Conservation (phyloP, 2,888 invertebrate genomes). For the Lasioglossum zephyrum region DNA sequence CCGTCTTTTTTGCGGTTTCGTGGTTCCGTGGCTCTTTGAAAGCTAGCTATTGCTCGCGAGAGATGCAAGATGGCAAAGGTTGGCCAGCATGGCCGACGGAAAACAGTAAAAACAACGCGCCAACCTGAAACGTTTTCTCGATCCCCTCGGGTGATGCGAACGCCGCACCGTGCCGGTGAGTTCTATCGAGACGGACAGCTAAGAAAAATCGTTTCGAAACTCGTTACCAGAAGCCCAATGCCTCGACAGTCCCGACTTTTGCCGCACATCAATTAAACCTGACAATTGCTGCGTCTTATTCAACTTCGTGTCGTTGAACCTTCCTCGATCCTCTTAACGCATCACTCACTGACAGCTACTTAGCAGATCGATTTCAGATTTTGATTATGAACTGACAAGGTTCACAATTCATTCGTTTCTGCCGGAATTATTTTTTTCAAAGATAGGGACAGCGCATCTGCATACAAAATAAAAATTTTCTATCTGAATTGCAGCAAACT, state of each 20-base stretch:
- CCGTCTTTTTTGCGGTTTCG: constrained; percentile 72
- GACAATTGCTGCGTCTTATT: background rate
- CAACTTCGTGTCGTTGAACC: background rate
- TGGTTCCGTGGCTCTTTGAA: constrained; percentile 63
- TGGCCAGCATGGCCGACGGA: constrained; percentile 66
- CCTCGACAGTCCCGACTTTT: background rate
- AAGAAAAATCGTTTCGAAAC: background rate
- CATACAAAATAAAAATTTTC: background rate
- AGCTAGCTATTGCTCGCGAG: constrained; percentile 61
- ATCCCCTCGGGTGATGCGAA: background rate
- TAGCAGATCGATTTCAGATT: background rate
- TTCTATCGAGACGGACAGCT: background rate
- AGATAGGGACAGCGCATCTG: background rate
- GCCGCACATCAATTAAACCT: background rate
- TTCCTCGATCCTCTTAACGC: background rate
- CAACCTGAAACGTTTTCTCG: constrained; percentile 31
- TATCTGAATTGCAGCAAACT: background rate
- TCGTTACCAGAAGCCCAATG: constrained; percentile 5
- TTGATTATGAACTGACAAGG: background rate
- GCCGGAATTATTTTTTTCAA: background rate
- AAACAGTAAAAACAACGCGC: constrained; percentile 63
- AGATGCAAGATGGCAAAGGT: constrained; percentile 69
- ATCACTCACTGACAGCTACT: background rate
- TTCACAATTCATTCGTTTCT: background rate
- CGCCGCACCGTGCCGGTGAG: background rate